Evolutionary conservation across 1,140 invertebrate genomes (phyloP), one percentile per base, ranked within the genome.

Genomic region (Cheumatopsyche charites): DNA sequence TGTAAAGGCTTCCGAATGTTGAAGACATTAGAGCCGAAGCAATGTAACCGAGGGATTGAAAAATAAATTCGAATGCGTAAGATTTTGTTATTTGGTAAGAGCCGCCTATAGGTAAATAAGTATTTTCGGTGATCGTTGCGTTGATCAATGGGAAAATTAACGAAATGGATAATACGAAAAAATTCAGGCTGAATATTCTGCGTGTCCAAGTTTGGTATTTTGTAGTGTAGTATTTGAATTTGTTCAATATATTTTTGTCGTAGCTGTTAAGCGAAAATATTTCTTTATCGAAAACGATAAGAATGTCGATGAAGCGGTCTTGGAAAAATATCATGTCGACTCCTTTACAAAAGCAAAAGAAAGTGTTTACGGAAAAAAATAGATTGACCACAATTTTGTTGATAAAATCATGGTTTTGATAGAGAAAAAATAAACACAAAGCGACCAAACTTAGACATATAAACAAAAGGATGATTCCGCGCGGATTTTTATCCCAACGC

Each of bases 321-420:
- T 23, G 19, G 11, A 58, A 58, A 7, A 58, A 3, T 25, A 58
- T 63, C 15, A 63, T 17, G 6, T 43, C 62, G 13, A 63, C 1
- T 13, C n/a, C 29, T 43, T 63, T 63, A 42, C 26, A 41, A 4
- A 63, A n/a, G 41, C 62, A 63, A 42, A 43, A 42, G n/a, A 63
- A 42, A 42, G 11, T 9, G 11, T 63, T 63, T 4, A 42, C 62
- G 7, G n/a, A 42, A 25, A 63, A 63, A 15, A 63, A 63, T 4
- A 63, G 36, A 21, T 42, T 63, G 5, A 42, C 9, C 0, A 63
- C 11, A 12, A 15, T 23, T 43, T 23, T 42, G 12, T 63, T 11
- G 13, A 63, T 36, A 36, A 2, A 1, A 15, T 63, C 15, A n/a
- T 6, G 4, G 42, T 63, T 63, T 15, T 63, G 17, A 42, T 42